Conservation (phyloP, 2,888 invertebrate genomes). For the Vesta saturnalis region DNA sequence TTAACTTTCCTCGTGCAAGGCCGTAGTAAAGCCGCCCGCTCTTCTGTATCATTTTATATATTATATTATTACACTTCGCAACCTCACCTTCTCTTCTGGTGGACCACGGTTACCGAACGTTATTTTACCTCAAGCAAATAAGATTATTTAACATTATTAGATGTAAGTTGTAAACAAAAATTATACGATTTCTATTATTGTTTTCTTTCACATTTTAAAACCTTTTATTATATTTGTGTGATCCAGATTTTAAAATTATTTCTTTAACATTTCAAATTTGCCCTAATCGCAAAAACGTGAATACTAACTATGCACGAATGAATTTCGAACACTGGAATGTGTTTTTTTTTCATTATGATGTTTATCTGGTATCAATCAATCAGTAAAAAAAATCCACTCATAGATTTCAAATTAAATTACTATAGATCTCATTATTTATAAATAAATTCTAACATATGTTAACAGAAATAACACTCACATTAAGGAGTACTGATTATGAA, state of each 20-base stretch:
- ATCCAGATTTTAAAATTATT: not conserved
- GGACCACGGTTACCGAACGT: constrained; percentile 12
- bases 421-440: too few species aligned
- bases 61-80: constrained; percentile 22
- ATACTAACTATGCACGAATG: too few species aligned
- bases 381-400: too few species aligned
- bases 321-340: too few species aligned
- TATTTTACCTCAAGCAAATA: constrained; percentile 16
- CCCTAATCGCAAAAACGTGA: too few species aligned
- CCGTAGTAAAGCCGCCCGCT: constrained; percentile 43
- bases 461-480: not conserved
- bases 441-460: not conserved
- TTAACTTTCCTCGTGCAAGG: constrained; percentile 48
- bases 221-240: not conserved
- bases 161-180: constrained; percentile 28
- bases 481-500: not conserved
- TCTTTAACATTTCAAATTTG: too few species aligned
- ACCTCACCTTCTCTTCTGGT: constrained; percentile 30
- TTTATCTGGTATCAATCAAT: too few species aligned
- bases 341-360: too few species aligned
- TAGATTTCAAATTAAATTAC: too few species aligned
- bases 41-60: constrained; percentile 36
- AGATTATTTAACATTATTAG: constrained; percentile 25
- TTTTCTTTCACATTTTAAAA: not conserved
- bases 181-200: constrained; percentile 1